Evolutionary conservation across 2,113 vertebrate genomes (phyloP).

Genomic region (Campylomormyrus numenius): DNA sequence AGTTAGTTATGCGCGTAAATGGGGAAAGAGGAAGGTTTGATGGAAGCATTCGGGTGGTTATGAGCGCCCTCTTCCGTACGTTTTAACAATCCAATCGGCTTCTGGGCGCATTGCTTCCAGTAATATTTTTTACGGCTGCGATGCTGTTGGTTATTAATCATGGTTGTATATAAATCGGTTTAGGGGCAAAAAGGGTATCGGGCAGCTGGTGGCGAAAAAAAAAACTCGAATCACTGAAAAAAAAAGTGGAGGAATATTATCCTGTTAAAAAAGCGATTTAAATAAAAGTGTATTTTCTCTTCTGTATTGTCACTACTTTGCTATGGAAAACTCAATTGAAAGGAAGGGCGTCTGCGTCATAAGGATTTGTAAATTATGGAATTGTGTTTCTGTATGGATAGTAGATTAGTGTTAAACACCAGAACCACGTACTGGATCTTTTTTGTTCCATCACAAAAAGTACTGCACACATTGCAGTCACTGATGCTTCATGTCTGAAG

Average conservation of each 20-base stretch:
- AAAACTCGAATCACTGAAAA: background rate
- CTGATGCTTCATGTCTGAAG: background rate
- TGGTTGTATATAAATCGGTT: background rate
- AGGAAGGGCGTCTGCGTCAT: background rate
- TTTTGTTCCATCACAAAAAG: background rate
- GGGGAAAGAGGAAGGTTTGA: background rate
- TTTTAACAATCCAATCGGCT: background rate
- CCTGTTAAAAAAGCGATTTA: background rate
- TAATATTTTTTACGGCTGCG: background rate
- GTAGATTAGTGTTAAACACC: background rate
- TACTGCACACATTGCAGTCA: background rate
- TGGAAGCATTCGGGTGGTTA: background rate
- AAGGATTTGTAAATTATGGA: background rate
- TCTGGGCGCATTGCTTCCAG: background rate
- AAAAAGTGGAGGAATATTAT: background rate
- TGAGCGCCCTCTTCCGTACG: conserved; percentile 30
- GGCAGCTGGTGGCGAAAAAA: background rate
- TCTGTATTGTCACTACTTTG: background rate
- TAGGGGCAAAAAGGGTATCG: background rate
- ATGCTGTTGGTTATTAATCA: background rate
- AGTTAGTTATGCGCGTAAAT: background rate
- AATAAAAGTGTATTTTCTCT: background rate
- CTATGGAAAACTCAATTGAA: background rate
- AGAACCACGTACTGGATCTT: background rate
- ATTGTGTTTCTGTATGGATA: background rate